A percentile compares a stretch with the other conserved stretches of the same genome.
Conservation (phyloP, 2,797 vertebrate species). For the Sebastes jordani region DNA sequence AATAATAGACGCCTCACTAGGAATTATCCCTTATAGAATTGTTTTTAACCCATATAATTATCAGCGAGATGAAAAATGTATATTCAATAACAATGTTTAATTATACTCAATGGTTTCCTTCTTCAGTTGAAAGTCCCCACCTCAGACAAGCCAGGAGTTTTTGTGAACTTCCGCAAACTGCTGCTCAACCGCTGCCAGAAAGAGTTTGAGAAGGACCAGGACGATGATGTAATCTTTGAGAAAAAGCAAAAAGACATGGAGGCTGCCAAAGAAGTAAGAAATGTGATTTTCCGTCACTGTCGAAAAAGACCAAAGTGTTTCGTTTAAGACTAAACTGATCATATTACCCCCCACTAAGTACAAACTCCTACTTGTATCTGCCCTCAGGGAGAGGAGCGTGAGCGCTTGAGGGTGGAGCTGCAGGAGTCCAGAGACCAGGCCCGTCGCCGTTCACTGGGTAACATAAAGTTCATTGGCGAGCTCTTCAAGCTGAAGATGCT, state of each 20-base stretch:
- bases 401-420: conserved; percentile 90
- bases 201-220: conserved; percentile 99
- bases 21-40: background rate
- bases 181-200: conserved; percentile 99
- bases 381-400: conserved; percentile 88
- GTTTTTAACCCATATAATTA: background rate
- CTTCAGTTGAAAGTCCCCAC: conserved; percentile 94
- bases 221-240: conserved; percentile 96
- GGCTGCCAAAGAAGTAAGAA: conserved; percentile 86
- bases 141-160: conserved; percentile 91
- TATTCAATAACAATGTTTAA: background rate
- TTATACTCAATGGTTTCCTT: background rate
- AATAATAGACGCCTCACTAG: too few relatives aligned
- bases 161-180: conserved; percentile 97
- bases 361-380: background rate
- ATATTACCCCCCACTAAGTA: background rate
- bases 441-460: conserved; percentile 92
- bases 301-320: background rate
- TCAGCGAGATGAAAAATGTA: background rate
- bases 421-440: conserved; percentile 90
- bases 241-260: conserved; percentile 97
- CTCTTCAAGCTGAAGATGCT: conserved; percentile 99
- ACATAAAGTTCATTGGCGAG: conserved; percentile 98
- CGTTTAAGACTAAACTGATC: background rate
- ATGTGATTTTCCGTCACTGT: background rate